phyloP scores from a whole-genome alignment of 2,888 invertebrate species.

The Netelia fuscicornis region DNA sequence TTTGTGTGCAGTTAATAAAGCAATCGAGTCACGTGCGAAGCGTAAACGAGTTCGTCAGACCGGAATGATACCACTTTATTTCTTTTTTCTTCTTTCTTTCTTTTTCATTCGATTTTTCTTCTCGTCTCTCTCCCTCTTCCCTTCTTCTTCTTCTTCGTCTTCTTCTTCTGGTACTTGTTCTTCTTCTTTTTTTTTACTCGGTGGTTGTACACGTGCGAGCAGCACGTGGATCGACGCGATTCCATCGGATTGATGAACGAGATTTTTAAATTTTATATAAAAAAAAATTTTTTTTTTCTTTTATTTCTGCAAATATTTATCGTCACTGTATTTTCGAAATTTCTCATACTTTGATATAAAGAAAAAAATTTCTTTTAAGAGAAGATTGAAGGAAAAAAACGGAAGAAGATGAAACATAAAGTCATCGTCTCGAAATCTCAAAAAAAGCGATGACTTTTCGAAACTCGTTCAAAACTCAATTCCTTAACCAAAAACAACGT shows the following conservation, averaged over 20 bases:
- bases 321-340: too few species aligned
- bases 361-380: too few species aligned
- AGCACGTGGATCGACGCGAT: background rate
- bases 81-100: constrained; percentile 19
- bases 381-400: too few species aligned
- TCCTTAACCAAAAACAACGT: too few species aligned
- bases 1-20: constrained; percentile 59
- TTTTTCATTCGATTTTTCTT: background rate
- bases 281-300: background rate
- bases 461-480: too few species aligned
- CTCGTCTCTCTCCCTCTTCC: background rate
- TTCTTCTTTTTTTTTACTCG: background rate
- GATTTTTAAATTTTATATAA: background rate
- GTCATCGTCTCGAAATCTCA: too few species aligned
- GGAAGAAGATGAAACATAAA: too few species aligned
- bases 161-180: background rate
- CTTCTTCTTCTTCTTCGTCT: too few species aligned
- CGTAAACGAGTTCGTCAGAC: constrained; percentile 32
- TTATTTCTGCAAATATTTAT: background rate
- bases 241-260: background rate
- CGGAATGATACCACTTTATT: constrained; percentile 40
- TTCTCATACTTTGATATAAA: too few species aligned
- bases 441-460: too few species aligned
- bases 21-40: constrained; percentile 70
- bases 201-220: background rate